Percentiles rank a stretch among this genome's conserved stretches.
Conservation (phyloP, 2,888 invertebrate species). For the Siphlonurus alternatus region DNA sequence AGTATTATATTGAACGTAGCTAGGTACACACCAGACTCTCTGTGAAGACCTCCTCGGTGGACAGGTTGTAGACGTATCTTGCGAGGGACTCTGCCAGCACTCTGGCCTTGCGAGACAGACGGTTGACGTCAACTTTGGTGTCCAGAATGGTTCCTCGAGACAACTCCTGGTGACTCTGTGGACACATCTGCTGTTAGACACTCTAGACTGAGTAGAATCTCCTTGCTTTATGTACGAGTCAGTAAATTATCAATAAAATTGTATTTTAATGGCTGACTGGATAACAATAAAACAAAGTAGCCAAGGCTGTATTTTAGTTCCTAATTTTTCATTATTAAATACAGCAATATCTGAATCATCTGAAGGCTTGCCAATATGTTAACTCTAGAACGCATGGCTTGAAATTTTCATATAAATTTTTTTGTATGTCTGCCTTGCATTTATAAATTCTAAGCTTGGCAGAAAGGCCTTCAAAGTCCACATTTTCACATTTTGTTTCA, state of each 20-base stretch:
- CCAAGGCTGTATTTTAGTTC: too few species aligned
- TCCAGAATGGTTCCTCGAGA: constrained; percentile 46
- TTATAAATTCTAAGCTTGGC: too few species aligned
- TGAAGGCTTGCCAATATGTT: too few species aligned
- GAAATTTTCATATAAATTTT: too few species aligned
- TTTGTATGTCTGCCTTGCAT: too few species aligned
- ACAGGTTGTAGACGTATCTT: constrained; percentile 58
- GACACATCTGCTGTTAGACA: background rate
- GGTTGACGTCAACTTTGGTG: constrained; percentile 35
- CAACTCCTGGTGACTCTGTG: constrained; percentile 6
- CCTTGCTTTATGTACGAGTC: too few species aligned
- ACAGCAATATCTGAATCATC: too few species aligned
- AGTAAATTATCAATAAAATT: background rate
- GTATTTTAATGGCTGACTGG: background rate
- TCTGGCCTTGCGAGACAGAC: constrained; percentile 48
- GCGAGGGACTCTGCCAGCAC: constrained; percentile 71
- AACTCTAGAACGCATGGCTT: too few species aligned
- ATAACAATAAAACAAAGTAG: background rate
- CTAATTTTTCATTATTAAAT: too few species aligned
- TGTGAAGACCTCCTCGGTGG: constrained; percentile 42
- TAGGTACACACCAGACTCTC: constrained; percentile 48
- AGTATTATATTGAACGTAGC: constrained; percentile 4
- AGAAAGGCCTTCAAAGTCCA: too few species aligned
- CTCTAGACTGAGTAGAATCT: background rate
- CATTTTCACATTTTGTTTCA: too few species aligned